Conservation (phyloP, 2,797 vertebrate species). For the Glyptemys insculpta region DNA sequence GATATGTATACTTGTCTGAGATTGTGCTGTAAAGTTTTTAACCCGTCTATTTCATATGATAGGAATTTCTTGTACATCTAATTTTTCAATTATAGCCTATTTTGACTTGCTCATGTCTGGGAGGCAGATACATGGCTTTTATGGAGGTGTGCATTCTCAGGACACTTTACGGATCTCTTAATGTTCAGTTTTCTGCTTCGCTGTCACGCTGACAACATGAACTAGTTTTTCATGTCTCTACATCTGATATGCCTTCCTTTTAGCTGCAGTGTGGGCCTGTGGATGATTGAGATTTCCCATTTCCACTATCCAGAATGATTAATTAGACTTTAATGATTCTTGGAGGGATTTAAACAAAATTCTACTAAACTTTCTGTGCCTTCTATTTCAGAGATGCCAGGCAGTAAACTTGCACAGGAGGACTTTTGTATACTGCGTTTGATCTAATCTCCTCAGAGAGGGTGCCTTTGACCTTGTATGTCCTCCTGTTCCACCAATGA, state of each 20-base stretch:
- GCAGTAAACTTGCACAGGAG: neutral
- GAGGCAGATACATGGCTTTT: constrained; percentile 33
- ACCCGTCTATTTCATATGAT: constrained; percentile 34
- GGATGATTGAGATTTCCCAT: constrained; percentile 1
- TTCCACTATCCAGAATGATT: neutral
- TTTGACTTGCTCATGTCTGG: constrained; percentile 40
- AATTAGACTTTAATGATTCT: neutral
- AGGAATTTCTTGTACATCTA: constrained; percentile 62
- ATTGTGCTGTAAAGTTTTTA: constrained; percentile 52
- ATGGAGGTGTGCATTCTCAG: neutral
- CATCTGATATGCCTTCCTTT: neutral
- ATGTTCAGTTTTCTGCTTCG: neutral
- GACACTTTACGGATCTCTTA: neutral
- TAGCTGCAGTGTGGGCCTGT: neutral
- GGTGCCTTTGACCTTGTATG: neutral
- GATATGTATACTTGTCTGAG: constrained; percentile 39
- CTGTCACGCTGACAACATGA: constrained; percentile 6
- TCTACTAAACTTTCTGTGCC: neutral
- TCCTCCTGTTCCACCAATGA: neutral
- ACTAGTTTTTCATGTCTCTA: neutral
- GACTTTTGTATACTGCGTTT: neutral
- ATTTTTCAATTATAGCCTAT: constrained; percentile 65
- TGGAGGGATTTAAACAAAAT: constrained; percentile 19
- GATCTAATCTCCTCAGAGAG: neutral
- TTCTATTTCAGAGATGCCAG: neutral